phyloP scores from a whole-genome alignment of 2,797 vertebrate genomes.

The Chaetodon trifasciatus region DNA sequence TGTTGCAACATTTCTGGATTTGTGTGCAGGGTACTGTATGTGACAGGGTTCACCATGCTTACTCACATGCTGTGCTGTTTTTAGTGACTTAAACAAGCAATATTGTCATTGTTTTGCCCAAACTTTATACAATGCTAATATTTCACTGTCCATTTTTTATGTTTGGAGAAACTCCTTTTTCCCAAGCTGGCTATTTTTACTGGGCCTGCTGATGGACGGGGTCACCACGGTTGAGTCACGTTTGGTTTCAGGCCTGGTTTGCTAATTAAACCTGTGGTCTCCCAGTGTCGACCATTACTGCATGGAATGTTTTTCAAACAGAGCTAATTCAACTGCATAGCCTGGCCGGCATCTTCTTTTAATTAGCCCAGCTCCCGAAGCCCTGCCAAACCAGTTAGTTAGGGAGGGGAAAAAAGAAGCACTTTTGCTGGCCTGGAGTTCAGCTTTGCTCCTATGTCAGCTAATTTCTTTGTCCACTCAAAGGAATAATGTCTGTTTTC shows the following conservation, averaged over 20 bases:
- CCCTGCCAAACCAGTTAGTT: conserved; percentile 80
- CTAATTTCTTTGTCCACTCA: conserved; percentile 77
- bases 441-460: conserved; percentile 73
- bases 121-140: conserved; percentile 65
- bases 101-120: conserved; percentile 61
- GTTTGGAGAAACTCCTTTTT: conserved; percentile 83
- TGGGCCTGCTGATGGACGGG: conserved; percentile 78
- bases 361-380: conserved; percentile 79
- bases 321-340: conserved; percentile 83
- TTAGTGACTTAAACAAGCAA: conserved; percentile 60
- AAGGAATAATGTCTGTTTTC: conserved; percentile 69
- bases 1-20: conserved; percentile 37
- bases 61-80: conserved; percentile 35
- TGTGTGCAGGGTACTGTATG: conserved; percentile 8
- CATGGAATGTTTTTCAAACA: conserved; percentile 87
- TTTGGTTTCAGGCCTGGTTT: conserved; percentile 85
- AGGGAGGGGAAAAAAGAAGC: conserved; percentile 60
- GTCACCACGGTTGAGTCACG: conserved; percentile 86
- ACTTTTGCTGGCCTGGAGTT: conserved; percentile 71
- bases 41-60: conserved; percentile 29
- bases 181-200: conserved; percentile 88
- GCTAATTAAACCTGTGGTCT: conserved; percentile 88
- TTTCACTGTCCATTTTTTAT: conserved; percentile 69
- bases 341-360: conserved; percentile 85
- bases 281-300: conserved; percentile 86